Base-by-base conservation (phyloP, 1,140 invertebrate genomes). In the Drosophila sp. region DNA sequence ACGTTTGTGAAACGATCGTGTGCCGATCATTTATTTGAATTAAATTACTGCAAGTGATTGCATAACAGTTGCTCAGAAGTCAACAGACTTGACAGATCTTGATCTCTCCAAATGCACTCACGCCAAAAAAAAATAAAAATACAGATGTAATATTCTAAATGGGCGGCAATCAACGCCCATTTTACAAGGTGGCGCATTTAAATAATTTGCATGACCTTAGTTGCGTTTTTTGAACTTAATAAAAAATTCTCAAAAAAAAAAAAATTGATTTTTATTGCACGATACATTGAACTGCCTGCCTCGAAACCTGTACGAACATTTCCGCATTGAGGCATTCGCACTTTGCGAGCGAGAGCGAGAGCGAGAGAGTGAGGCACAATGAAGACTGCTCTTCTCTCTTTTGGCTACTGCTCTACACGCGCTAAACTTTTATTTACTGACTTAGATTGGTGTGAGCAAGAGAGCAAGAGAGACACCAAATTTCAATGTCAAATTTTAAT, bases 401-500 rank as follows among this genome's bases (percentile, higher is more conserved):
- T 54, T n/a, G 59, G 25, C 7, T 48, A 25, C 18, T 16, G 51
- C 29, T 29, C 38, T 58, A 64, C 82, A 82, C 82, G 72, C 82
- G 82, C 82, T 65, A 64, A 76, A 69, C 64, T 80, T 78, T 80
- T 86, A 78, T 84, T 86, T 78, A 86, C 75, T 81, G 70, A 71
- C 65, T 40, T 63, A 64, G 65, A 59, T 70, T 51, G 80, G 67
- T 51, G 67, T 38, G 63, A 80, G 64, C 38, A 25, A 34, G 70
- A 70, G 69, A 50, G 74, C 51, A 11, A 62, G 67, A 57, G 73
- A 58, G 13, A 48, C 58, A 67, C 56, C 34, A 58, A 80, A 89
- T 89, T 89, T 89, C 83, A 89, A 89, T 89, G 83, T 89, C 83
- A 89, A 89, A 89, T 89, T 89, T 89, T 83, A 83, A 89, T 89